phyloP scores from a whole-genome alignment of 2,797 vertebrate genomes.

The Mionectes olivaceus region DNA sequence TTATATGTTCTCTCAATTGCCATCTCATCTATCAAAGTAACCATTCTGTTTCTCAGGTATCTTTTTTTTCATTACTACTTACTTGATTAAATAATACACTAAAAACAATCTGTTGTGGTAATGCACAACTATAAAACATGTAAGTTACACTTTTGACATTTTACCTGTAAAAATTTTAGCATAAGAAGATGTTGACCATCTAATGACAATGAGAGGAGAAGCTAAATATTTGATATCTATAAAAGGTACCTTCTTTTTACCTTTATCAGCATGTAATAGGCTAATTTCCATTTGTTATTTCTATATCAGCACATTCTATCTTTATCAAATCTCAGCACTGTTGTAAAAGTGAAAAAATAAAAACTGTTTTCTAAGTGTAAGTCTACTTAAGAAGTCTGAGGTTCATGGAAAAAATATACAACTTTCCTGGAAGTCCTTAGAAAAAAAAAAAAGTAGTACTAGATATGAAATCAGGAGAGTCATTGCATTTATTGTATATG shows the following conservation, averaged over 20 bases:
- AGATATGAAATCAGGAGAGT: background rate
- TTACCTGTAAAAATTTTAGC: background rate
- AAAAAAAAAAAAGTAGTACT: background rate
- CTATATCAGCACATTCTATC: background rate
- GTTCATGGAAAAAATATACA: background rate
- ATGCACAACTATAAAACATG: background rate
- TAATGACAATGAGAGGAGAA: background rate
- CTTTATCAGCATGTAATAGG: background rate
- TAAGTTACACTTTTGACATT: background rate
- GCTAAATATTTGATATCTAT: background rate
- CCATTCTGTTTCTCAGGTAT: background rate
- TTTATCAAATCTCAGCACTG: background rate
- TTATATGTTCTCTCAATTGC: background rate
- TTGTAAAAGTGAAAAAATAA: background rate
- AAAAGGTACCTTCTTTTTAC: background rate
- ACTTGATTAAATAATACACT: background rate
- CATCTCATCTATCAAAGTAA: background rate
- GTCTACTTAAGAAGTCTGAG: background rate
- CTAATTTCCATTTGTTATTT: background rate
- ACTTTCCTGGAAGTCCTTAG: background rate
- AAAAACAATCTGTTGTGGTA: background rate
- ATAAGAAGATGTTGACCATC: background rate
- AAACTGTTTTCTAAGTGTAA: background rate
- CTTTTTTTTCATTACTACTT: background rate
- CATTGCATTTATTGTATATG: background rate